Evolutionary conservation across 1,140 invertebrate genomes (phyloP).

Genomic region (Eufriesea mexicana): DNA sequence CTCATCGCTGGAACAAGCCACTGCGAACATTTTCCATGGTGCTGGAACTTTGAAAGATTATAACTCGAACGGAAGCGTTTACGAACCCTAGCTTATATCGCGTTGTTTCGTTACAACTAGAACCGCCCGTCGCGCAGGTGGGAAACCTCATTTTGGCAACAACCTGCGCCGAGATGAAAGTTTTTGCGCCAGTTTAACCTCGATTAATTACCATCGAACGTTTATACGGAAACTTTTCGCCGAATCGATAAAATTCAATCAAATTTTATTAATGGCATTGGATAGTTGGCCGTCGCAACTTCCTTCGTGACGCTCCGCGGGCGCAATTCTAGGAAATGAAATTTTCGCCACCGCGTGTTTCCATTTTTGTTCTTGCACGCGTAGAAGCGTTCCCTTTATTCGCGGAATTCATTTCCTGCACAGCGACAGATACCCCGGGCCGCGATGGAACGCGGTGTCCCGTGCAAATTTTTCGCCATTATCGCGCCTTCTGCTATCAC

Average conservation of each 20-base stretch:
- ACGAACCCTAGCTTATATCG: constrained; percentile 1
- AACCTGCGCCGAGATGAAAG: neutral
- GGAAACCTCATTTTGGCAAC: neutral
- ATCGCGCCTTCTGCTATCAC: neutral
- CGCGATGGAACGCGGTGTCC: neutral
- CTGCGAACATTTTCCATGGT: constrained; percentile 22
- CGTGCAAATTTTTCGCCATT: neutral
- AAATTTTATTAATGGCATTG: constrained; percentile 15
- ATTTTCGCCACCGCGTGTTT: neutral
- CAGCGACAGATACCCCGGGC: neutral
- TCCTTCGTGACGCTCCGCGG: neutral
- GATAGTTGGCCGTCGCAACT: neutral
- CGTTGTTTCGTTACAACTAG: constrained; percentile 14
- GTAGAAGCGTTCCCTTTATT: neutral
- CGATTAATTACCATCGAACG: constrained; percentile 3
- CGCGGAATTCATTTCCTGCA: neutral
- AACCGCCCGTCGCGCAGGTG: neutral
- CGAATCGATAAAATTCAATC: constrained; percentile 17
- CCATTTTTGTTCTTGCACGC: neutral
- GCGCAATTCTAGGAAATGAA: constrained; percentile 18
- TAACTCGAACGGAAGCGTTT: constrained; percentile 30
- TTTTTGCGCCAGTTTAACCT: neutral
- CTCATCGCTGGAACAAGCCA: constrained; percentile 12
- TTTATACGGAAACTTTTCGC: neutral
- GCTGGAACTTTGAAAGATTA: constrained; percentile 35